phyloP scores from a whole-genome alignment of 2,113 vertebrate species.

The Cercocebus atys region DNA sequence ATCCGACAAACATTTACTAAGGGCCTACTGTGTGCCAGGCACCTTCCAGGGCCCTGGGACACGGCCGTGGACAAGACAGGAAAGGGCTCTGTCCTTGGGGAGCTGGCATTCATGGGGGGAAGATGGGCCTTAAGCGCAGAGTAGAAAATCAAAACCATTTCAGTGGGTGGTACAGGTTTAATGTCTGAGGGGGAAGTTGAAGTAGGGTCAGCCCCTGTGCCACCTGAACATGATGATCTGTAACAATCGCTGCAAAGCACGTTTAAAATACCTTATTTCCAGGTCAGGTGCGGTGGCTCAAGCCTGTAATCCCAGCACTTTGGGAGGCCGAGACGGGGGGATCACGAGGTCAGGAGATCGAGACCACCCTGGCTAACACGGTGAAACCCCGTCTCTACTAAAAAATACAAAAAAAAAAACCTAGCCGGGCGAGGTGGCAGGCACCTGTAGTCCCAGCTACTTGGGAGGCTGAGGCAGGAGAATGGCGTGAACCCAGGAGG shows the following conservation, averaged over 20 bases:
- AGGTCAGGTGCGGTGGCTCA: too few relatives aligned
- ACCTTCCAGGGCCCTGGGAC: neutral
- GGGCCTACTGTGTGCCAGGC: neutral
- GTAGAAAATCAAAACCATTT: neutral
- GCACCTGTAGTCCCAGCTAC: too few relatives aligned
- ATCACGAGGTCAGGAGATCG: too few relatives aligned
- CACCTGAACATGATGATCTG: rapidly evolving
- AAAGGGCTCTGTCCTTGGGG: neutral
- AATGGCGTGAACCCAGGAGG: too few relatives aligned
- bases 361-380: too few relatives aligned
- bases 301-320: too few relatives aligned
- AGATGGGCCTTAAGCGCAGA: neutral
- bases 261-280: too few relatives aligned
- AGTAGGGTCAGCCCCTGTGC: neutral
- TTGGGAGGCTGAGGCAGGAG: too few relatives aligned
- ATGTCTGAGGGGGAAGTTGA: neutral
- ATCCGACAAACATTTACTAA: neutral
- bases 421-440: too few relatives aligned
- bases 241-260: neutral
- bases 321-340: too few relatives aligned
- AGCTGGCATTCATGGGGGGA: neutral
- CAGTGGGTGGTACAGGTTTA: neutral
- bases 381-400: too few relatives aligned
- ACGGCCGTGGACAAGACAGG: neutral
- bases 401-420: too few relatives aligned